These are phyloP conservation scores for Hestina assimilis DNA, from an alignment of 1,140 invertebrate genomes.

Conservation along the genomic window DNA sequence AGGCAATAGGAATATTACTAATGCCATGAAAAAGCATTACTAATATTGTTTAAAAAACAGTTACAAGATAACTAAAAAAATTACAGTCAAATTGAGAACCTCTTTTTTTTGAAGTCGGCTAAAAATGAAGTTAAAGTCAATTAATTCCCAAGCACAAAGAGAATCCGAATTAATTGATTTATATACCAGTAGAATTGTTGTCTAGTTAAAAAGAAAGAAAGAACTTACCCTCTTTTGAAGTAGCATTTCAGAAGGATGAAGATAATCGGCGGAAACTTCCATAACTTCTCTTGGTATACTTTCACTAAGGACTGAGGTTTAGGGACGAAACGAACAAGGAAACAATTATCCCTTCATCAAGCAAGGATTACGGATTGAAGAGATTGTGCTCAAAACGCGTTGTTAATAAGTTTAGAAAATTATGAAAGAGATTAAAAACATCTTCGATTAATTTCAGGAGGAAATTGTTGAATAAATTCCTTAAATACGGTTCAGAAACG, in stretches of 20 bases:
- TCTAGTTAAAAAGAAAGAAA: background rate
- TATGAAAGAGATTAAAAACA: slow-evolving; percentile 14
- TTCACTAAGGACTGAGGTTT: background rate
- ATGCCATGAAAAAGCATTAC: too few species aligned
- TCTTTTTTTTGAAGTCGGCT: too few species aligned
- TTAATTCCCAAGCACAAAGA: too few species aligned
- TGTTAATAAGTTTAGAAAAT: slow-evolving; percentile 12
- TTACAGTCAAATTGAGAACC: too few species aligned
- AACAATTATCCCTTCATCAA: slow-evolving; percentile 16
- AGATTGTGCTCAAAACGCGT: slow-evolving; percentile 2
- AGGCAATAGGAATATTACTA: too few species aligned
- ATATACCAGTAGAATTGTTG: too few species aligned
- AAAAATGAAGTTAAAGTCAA: too few species aligned
- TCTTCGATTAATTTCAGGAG: background rate
- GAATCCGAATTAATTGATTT: too few species aligned
- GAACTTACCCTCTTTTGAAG: slow-evolving; percentile 4
- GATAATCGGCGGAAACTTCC: slow-evolving; percentile 3
- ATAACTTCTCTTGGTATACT: background rate
- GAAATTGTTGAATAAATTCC: background rate
- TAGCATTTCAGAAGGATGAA: background rate
- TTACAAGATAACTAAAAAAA: too few species aligned
- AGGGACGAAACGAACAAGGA: slow-evolving; percentile 4
- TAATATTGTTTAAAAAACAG: too few species aligned
- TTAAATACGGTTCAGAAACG: background rate
- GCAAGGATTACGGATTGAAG: slow-evolving; percentile 9